Evolutionary conservation across 2,797 vertebrate genomes (phyloP).

Genomic region (Sebastes dallii): DNA sequence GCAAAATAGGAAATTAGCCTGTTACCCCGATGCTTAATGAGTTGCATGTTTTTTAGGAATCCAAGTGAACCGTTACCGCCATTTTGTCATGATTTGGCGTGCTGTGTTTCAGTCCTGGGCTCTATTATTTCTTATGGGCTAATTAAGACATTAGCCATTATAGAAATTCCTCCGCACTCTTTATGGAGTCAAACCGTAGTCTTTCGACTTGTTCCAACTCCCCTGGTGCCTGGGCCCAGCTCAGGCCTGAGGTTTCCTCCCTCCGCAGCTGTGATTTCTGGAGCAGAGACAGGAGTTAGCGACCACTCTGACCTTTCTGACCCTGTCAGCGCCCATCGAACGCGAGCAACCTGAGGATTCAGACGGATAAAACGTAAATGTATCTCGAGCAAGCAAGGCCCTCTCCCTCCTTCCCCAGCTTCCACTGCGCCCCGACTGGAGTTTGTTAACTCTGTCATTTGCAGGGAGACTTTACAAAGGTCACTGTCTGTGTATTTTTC

Average conservation of each 20-base stretch:
- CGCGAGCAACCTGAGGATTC: slow-evolving; percentile 20
- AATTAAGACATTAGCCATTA: slow-evolving; percentile 85
- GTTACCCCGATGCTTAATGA: slow-evolving; percentile 76
- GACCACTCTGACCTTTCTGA: slow-evolving; percentile 62
- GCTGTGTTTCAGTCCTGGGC: slow-evolving; percentile 72
- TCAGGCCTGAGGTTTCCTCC: slow-evolving; percentile 58
- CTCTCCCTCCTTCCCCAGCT: slow-evolving; percentile 34
- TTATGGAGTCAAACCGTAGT: slow-evolving; percentile 62
- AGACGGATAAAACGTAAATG: slow-evolving; percentile 26
- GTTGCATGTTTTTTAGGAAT: slow-evolving; percentile 76
- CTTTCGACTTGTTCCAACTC: slow-evolving; percentile 77
- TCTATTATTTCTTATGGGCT: slow-evolving; percentile 85
- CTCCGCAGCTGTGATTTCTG: slow-evolving; percentile 67
- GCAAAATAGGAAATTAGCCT: slow-evolving; percentile 82
- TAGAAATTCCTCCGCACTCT: slow-evolving; percentile 79
- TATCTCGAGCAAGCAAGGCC: slow-evolving; percentile 34
- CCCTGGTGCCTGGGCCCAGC: slow-evolving; percentile 48
- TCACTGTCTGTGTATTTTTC: slow-evolving; percentile 81
- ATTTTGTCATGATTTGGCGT: slow-evolving; percentile 83
- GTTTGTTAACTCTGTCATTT: slow-evolving; percentile 74
- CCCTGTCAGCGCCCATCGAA: slow-evolving; percentile 50
- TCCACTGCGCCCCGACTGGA: slow-evolving; percentile 44
- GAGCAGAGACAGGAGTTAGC: slow-evolving; percentile 54
- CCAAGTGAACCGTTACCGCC: slow-evolving; percentile 72
- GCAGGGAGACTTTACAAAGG: slow-evolving; percentile 78